Conservation (phyloP, 2,113 vertebrate species). For the Lepus americanus region DNA sequence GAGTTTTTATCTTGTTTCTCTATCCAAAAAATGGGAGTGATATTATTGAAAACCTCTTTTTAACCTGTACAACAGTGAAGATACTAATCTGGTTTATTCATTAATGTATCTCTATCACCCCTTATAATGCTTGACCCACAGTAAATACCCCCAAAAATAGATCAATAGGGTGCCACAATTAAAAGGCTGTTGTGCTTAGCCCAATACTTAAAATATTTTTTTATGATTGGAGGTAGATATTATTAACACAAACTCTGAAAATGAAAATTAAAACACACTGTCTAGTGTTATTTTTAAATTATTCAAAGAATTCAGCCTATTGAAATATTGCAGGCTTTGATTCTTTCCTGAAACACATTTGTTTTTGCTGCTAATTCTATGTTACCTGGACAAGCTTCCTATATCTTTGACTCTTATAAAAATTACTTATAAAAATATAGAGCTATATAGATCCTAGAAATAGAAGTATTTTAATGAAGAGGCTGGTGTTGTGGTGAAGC, state of each 20-base stretch:
- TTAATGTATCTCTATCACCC: neutral
- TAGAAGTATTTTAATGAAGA: neutral
- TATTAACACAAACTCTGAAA: conserved; percentile 25
- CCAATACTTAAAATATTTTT: neutral
- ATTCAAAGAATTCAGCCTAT: neutral
- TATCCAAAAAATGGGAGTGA: neutral
- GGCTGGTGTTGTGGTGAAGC: too few relatives aligned
- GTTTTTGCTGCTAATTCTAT: neutral
- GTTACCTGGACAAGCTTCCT: neutral
- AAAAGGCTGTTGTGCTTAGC: neutral
- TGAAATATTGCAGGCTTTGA: neutral
- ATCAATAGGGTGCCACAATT: neutral
- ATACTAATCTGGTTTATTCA: neutral
- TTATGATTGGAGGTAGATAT: neutral
- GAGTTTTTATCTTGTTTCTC: neutral
- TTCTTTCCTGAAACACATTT: neutral
- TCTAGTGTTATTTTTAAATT: neutral
- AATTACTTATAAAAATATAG: conserved; percentile 24
- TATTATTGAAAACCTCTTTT: neutral
- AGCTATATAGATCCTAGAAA: conserved; percentile 27
- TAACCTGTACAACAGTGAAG: neutral
- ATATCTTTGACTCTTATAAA: neutral
- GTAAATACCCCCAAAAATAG: neutral
- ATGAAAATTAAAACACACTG: neutral
- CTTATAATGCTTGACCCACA: neutral